Evolutionary conservation across 2,888 invertebrate genomes (phyloP), one percentile per base, ranked within the genome.

Genomic region (Drosophila suboccidentalis): DNA sequence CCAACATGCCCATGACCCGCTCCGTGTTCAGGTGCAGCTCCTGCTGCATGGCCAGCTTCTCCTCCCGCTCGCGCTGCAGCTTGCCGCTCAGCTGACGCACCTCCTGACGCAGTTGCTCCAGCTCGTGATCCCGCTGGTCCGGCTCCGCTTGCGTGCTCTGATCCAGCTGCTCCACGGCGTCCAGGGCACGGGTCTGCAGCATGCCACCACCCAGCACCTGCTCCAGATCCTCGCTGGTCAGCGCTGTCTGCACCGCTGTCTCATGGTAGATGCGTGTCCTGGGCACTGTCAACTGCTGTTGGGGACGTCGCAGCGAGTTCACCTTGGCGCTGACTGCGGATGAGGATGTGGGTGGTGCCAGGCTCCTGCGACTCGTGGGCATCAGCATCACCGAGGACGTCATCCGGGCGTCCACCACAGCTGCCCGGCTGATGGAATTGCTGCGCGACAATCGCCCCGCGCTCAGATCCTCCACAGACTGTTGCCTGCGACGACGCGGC

Each of bases 261-360:
- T 97, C 97, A 79, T 97, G 97, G 91, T 96, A 97, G 77, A 97
- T 97, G 87, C 95, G 94, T 1, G 96, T 95, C 90, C 94, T 94
- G 36, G 93, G 92, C 61, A 93, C 39, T 36, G 60, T 3, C 6
- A 44, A 3, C 53, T 59, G 70, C 92, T 93, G 61, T 38, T 65
- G 83, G 1, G 82, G 87, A 70, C 81, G 69, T 47, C 93, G 92
- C n/a, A 94, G 92, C 78, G 93, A 94, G 1, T 94, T 94, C 3
- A 94, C 92, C 79, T 93, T 94, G 59, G 87, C 83, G 15, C 77
- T 80, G 17, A 76, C 82, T 11, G 71, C 38, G 19, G 77, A 79
- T 15, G 71, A 34, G 9, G 78, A 79, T 15, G 71, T 38, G 9
- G 78, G 43, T 1, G 75, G 81, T 3, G 78, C 81, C 43, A 91